Base-by-base conservation (phyloP, 1,140 invertebrate species). In the Pseudomyrmex gracilis region DNA sequence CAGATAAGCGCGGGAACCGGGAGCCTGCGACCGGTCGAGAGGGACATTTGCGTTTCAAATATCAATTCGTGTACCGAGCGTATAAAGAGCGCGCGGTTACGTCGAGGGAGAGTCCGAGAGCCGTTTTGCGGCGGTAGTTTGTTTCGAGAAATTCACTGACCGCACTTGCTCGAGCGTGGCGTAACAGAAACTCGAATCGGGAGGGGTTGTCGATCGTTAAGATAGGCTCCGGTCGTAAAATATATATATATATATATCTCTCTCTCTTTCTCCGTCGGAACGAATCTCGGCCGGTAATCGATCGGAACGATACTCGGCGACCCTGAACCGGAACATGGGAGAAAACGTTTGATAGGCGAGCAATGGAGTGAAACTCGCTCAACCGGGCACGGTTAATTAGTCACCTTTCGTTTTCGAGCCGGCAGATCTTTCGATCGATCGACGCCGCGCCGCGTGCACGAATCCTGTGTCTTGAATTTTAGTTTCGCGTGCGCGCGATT, bases 291-390 rank as follows among this genome's bases (percentile, higher is more conserved):
- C 47, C 24, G 87, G 82, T 73, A 87, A 89, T 87, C 85, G 88
- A 87, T 87, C 76, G 87, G 85, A 89, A 89, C 88, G 84, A 68
- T 88, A 61, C 63, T 57, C 74, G 63, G 43, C 87, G 86, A 89
- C 85, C 88, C 87, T 89, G 87, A 88, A 88, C 82, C 85, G 88
- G 82, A 89, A 89, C 80, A 86, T 78, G 78, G 34, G 76, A 82
- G 87, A 85, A 88, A 89, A 89, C 83, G 85, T 80, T 85, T 73
- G 82, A 84, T 70, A 80, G 82, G 76, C 82, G 85, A 88, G 80
- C 88, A 74, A 60, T 45, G 45, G 76, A 86, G 88, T 77, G 88
- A 89, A 85, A 89, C 88, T 45, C 43, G 63, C 76, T 78, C 80
- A 73, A 55, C 74, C 63, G 77, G 82, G 71, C 74, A 73, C 88